These are phyloP conservation scores for Cryptophagus acutangulus DNA, from an alignment of 2,888 invertebrate genomes.

Conservation along the genomic window DNA sequence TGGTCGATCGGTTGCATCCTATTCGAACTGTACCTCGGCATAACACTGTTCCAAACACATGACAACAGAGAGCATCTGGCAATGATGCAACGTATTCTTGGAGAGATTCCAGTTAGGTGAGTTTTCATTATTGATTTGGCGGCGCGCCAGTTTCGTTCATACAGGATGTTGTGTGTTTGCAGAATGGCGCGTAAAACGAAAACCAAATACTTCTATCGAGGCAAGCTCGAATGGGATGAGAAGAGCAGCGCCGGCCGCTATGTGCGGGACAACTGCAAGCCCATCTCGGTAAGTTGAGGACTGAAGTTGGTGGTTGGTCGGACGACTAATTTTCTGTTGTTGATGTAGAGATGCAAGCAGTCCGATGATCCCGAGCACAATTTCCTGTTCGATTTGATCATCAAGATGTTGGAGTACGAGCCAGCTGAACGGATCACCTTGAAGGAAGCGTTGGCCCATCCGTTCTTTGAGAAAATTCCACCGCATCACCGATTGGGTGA, in stretches of 20 bases:
- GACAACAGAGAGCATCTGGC: conserved; percentile 99
- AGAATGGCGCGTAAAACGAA: conserved; percentile 87
- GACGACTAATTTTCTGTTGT: conserved; percentile 14
- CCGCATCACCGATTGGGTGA: conserved; percentile 69
- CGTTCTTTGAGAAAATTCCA: conserved; percentile 86
- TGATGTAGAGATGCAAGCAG: conserved; percentile 78
- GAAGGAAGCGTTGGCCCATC: conserved; percentile 82
- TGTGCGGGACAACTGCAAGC: conserved; percentile 97
- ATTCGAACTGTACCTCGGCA: conserved; percentile 97
- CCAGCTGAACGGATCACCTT: conserved; percentile 85
- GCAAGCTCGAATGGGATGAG: conserved; percentile 96
- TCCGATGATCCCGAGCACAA: conserved; percentile 86
- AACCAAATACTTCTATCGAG: conserved; percentile 97
- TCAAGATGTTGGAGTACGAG: conserved; percentile 96
- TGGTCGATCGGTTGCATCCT: conserved; percentile 99
- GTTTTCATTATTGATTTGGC: no score
- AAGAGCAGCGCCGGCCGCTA: conserved; percentile 95
- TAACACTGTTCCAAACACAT: conserved; percentile 98
- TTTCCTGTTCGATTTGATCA: conserved; percentile 89
- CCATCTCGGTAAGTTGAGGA: conserved; percentile 70
- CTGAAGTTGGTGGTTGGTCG: neutral
- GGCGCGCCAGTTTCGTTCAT: conserved; percentile 13
- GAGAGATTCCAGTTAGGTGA: conserved; percentile 92
- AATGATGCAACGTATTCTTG: conserved; percentile 99
- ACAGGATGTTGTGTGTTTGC: conserved; percentile 44